These are phyloP conservation scores for Sialis lutaria DNA, from an alignment of 2,888 invertebrate species.

Conservation along the genomic window DNA sequence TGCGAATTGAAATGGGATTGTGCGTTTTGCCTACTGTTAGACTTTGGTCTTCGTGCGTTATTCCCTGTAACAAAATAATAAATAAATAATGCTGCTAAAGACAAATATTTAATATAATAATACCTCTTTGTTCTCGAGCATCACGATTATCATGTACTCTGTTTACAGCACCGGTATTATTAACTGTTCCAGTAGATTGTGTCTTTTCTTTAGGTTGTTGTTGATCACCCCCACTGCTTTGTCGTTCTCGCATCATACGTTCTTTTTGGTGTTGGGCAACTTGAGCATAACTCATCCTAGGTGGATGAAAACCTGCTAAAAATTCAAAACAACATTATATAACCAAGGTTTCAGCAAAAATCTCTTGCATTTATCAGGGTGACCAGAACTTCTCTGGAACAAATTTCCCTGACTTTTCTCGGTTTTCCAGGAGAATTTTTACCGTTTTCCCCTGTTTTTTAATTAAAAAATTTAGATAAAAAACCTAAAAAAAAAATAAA, in stretches of 20 bases:
- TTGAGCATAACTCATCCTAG: constrained; percentile 43
- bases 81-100: no score
- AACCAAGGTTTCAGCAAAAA: no score
- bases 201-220: constrained; percentile 5
- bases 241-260: constrained; percentile 17
- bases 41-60: constrained; percentile 4
- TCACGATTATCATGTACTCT: constrained; percentile 3
- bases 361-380: no score
- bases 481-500: no score
- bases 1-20: not conserved
- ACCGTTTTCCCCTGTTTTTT: no score
- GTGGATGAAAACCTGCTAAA: constrained; percentile 14
- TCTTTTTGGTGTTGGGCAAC: constrained; percentile 46
- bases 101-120: no score
- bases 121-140: constrained; percentile 5
- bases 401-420: no score
- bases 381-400: no score
- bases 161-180: not conserved
- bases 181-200: not conserved
- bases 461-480: no score
- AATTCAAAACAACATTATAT: no score
- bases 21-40: not conserved
- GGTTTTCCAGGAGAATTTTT: no score
- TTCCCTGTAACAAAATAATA: not conserved
- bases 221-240: constrained; percentile 9